Evolutionary conservation across 2,888 invertebrate genomes (phyloP).

Genomic region (Cheiracanthium punctorium): DNA sequence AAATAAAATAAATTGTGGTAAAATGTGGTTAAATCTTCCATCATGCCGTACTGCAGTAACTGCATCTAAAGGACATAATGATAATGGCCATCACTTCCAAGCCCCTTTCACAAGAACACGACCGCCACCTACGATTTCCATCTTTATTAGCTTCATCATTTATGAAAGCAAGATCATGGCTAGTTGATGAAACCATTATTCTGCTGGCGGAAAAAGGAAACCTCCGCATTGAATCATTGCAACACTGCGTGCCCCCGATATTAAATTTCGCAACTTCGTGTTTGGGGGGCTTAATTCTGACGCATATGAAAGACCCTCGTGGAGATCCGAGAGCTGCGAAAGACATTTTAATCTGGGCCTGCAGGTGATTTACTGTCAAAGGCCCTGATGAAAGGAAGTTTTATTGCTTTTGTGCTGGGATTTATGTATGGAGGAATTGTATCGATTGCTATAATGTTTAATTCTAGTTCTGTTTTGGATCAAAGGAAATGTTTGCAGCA

Average conservation of each 20-base stretch:
- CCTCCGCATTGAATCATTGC: neutral
- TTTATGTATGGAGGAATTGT: too few relatives aligned
- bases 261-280: neutral
- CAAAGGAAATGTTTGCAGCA: too few relatives aligned
- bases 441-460: too few relatives aligned
- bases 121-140: neutral
- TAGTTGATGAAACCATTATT: constrained; percentile 4
- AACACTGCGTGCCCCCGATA: constrained; percentile 2
- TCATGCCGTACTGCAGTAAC: too few relatives aligned
- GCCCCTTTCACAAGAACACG: neutral
- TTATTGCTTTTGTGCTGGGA: too few relatives aligned
- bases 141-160: neutral
- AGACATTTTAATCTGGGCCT: neutral
- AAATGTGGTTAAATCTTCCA: too few relatives aligned
- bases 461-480: too few relatives aligned
- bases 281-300: neutral
- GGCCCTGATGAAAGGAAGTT: neutral
- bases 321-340: neutral
- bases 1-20: too few relatives aligned
- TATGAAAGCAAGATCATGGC: neutral
- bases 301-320: constrained; percentile 1
- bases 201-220: neutral
- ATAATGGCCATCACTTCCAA: too few relatives aligned
- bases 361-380: neutral
- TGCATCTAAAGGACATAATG: too few relatives aligned